Evolutionary conservation across 2,888 invertebrate genomes (phyloP).

Genomic region (Cremastobaeus sp.): DNA sequence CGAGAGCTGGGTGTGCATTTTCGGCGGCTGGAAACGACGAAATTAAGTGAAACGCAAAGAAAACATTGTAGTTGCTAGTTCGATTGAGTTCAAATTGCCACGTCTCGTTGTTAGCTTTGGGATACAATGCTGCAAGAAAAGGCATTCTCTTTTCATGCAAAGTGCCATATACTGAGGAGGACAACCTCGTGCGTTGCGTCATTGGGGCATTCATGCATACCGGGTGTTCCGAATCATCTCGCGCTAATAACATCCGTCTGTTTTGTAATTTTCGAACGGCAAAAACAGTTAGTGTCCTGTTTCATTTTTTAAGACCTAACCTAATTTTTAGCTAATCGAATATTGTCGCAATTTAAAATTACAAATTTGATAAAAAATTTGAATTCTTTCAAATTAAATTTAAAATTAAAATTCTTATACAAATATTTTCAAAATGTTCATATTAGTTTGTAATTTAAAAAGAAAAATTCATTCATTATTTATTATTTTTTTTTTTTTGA

Average conservation of each 20-base stretch:
- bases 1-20: too few relatives aligned
- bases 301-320: background rate
- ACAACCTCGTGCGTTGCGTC: constrained; percentile 39
- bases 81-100: constrained; percentile 29
- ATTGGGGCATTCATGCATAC: constrained; percentile 35
- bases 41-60: constrained; percentile 32
- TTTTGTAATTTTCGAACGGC: constrained; percentile 1
- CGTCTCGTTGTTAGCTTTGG: constrained; percentile 36
- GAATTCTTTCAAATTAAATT: too few relatives aligned
- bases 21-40: too few relatives aligned
- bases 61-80: constrained; percentile 8
- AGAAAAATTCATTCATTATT: too few relatives aligned
- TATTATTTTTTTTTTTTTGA: too few relatives aligned
- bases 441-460: too few relatives aligned
- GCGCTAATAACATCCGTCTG: constrained; percentile 2
- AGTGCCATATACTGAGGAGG: constrained; percentile 38
- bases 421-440: too few relatives aligned
- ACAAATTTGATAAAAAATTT: too few relatives aligned
- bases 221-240: constrained; percentile 33
- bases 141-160: constrained; percentile 45
- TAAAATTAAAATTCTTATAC: too few relatives aligned
- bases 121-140: constrained; percentile 41
- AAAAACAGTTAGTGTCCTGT: background rate
- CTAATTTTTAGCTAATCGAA: too few relatives aligned
- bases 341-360: too few relatives aligned